These are phyloP conservation scores for Ditylenchus dipsaci DNA, from an alignment of 1,140 invertebrate species.

Conservation along the genomic window DNA sequence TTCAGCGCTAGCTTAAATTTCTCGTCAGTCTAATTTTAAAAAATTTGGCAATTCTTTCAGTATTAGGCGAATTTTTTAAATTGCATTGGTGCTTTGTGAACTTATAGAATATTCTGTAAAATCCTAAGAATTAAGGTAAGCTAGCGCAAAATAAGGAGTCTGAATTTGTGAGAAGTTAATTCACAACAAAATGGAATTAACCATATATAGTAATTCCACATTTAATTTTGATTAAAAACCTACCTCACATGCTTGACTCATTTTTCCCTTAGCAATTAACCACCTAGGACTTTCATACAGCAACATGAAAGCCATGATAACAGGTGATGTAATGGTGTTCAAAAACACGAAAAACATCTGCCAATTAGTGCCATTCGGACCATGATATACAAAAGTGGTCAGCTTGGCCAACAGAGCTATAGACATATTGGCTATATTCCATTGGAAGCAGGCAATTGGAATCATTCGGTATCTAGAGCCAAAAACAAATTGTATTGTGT, in stretches of 20 bases:
- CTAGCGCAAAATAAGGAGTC: too few relatives aligned
- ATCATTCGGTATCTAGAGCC: slow-evolving; percentile 44
- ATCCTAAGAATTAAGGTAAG: too few relatives aligned
- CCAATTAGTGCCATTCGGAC: slow-evolving; percentile 34
- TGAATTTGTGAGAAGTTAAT: too few relatives aligned
- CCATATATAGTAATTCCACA: too few relatives aligned
- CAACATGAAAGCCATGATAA: slow-evolving; percentile 52
- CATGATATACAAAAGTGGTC: slow-evolving; percentile 24
- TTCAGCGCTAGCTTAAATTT: too few relatives aligned
- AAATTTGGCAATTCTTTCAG: too few relatives aligned
- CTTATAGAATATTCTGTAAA: too few relatives aligned
- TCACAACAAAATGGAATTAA: too few relatives aligned
- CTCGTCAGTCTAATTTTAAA: too few relatives aligned
- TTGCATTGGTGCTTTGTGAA: too few relatives aligned
- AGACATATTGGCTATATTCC: slow-evolving; percentile 49
- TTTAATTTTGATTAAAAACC: slow-evolving; percentile 3
- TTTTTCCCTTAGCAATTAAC: slow-evolving; percentile 46
- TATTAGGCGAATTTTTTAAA: too few relatives aligned
- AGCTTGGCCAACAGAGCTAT: slow-evolving; percentile 48
- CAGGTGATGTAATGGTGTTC: slow-evolving; percentile 44
- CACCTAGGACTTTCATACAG: slow-evolving; percentile 34
- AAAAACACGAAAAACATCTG: slow-evolving; percentile 52
- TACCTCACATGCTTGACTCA: slow-evolving; percentile 50
- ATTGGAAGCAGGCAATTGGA: slow-evolving; percentile 50
- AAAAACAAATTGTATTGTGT: not conserved